Evolutionary conservation across 37 sponge, comb jelly and placozoan species (phyloP).

Genomic region (Lycopodina hypogea): DNA sequence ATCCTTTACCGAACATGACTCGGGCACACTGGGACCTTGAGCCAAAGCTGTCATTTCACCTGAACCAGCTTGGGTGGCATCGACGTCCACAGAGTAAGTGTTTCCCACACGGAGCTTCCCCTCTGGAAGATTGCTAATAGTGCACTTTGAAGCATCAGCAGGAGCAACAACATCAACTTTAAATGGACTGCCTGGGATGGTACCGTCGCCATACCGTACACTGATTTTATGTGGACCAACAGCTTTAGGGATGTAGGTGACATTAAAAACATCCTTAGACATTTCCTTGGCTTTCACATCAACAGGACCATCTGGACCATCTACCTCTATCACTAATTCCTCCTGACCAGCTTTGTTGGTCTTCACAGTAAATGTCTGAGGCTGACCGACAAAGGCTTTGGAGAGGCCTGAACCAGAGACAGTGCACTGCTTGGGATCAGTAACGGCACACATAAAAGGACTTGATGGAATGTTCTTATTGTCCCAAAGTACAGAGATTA

Average conservation of each 20-base stretch:
- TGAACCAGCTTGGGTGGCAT: constrained; percentile 52
- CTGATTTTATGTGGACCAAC: constrained; percentile 37
- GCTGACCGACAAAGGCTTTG: constrained; percentile 30
- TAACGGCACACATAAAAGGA: constrained; percentile 60
- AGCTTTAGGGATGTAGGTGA: constrained; percentile 57
- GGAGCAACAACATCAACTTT: constrained; percentile 32
- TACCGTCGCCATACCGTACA: constrained; percentile 24
- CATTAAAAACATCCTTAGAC: constrained; percentile 14
- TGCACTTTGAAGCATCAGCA: constrained; percentile 64
- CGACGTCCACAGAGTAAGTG: constrained; percentile 41
- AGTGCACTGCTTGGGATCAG: constrained; percentile 62
- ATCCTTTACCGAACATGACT: constrained; percentile 36
- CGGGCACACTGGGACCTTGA: constrained; percentile 30
- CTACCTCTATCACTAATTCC: constrained; percentile 23
- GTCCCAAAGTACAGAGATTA: constrained; percentile 44
- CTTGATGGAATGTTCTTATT: constrained; percentile 49
- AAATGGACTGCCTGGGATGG: constrained; percentile 67
- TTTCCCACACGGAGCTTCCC: constrained; percentile 48
- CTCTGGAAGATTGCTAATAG: constrained; percentile 37
- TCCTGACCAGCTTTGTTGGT: constrained; percentile 62
- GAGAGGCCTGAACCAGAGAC: constrained; percentile 62
- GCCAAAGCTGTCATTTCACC: constrained; percentile 51
- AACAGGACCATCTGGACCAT: constrained; percentile 57
- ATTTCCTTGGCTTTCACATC: constrained; percentile 17
- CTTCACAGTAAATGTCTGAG: constrained; percentile 45